Percentiles rank a stretch among this genome's conserved stretches.
These are phyloP conservation scores for Hozukius guyotensis DNA, from an alignment of 2,797 vertebrate genomes.

Conservation along the genomic window DNA sequence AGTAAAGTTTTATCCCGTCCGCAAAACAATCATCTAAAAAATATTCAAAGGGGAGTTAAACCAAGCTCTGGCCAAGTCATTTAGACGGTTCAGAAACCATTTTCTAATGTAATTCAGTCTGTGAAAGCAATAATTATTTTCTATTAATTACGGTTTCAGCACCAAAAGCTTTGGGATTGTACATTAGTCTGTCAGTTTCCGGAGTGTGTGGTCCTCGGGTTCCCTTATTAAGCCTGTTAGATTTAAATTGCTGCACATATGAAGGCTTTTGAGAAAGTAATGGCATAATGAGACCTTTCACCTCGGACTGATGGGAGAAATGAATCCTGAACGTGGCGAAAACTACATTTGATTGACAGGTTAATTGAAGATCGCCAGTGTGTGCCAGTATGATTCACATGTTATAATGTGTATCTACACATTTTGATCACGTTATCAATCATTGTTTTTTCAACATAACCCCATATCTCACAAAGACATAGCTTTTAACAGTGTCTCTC, in stretches of 20 bases:
- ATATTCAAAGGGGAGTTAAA: constrained; percentile 24
- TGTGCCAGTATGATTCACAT: not conserved
- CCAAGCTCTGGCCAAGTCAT: constrained; percentile 32
- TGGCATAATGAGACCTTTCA: constrained; percentile 71
- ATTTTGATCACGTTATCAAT: too few species aligned
- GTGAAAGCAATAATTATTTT: constrained; percentile 70
- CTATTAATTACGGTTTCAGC: constrained; percentile 65
- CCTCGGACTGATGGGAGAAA: constrained; percentile 55
- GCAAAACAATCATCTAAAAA: constrained; percentile 23
- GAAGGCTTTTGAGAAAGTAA: constrained; percentile 60
- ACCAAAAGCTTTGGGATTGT: constrained; percentile 48
- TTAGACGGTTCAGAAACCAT: constrained; percentile 26
- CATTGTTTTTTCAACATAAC: not conserved
- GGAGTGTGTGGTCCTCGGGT: constrained; percentile 27
- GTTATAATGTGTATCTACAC: not conserved
- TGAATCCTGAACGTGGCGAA: constrained; percentile 23
- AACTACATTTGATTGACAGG: constrained; percentile 53
- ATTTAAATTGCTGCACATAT: constrained; percentile 55
- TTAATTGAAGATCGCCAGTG: constrained; percentile 36
- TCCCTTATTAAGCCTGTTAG: constrained; percentile 58
- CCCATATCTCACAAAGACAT: not conserved
- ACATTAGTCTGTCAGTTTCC: constrained; percentile 54
- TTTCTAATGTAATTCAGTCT: constrained; percentile 50
- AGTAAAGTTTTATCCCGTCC: constrained; percentile 13
- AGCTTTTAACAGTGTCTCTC: not conserved